Conservation (phyloP, 2,113 vertebrate genomes). For the Hippoglossus stenolepis region DNA sequence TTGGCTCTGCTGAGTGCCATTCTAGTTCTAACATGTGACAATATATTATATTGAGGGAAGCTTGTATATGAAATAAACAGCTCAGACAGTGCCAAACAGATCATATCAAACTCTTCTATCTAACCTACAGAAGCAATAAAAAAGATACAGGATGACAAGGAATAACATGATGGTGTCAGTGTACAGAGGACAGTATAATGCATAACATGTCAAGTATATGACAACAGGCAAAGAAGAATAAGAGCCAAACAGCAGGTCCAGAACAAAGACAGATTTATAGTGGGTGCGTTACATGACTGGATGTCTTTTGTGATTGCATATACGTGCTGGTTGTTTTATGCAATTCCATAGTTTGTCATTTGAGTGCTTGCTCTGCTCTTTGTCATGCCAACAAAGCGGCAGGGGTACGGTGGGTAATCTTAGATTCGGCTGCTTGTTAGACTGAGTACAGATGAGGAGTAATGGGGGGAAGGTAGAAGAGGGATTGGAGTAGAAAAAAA, state of each 20-base stretch:
- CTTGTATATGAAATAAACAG: not conserved
- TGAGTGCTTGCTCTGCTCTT: conserved; percentile 75
- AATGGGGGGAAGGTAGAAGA: conserved; percentile 13
- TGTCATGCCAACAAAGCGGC: conserved; percentile 89
- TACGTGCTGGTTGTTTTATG: conserved; percentile 59
- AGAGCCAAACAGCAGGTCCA: conserved; percentile 10
- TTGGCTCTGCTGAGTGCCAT: too few relatives aligned
- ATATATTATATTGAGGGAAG: not conserved
- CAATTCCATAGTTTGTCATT: conserved; percentile 84
- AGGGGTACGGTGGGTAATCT: conserved; percentile 78
- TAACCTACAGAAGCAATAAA: not conserved
- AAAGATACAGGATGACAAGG: not conserved
- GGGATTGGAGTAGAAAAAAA: not conserved
- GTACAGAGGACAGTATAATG: not conserved
- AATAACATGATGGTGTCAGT: not conserved
- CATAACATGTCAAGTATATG: not conserved
- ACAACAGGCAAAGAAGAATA: conserved; percentile 14
- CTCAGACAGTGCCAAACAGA: not conserved
- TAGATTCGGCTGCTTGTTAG: conserved; percentile 76
- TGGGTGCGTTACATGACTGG: conserved; percentile 44
- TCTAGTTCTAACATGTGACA: not conserved
- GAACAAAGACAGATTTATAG: conserved; percentile 46
- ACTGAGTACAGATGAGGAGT: conserved; percentile 22
- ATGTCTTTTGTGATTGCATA: conserved; percentile 49
- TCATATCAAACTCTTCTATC: not conserved